Evolutionary conservation across 2,797 vertebrate genomes (phyloP), one percentile per base, ranked within the genome.

Genomic region (Heliangelus exortis): DNA sequence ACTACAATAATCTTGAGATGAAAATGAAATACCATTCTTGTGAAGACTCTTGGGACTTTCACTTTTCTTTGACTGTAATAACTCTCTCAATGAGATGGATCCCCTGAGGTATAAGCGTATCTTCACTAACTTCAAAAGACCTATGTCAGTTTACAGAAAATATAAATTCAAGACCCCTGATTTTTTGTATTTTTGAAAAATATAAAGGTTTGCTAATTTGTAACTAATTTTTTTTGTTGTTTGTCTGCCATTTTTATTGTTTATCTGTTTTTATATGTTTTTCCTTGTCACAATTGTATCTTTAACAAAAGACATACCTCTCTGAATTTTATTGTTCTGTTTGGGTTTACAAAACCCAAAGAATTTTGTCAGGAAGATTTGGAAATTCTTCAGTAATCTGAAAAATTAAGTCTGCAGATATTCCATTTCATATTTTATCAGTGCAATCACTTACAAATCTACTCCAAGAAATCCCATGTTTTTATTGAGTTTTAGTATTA

Each of bases 21-120:
- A 61, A 90, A 96, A 92, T 83, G 50, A 68, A 86, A 85, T 92
- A 83, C 36, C 68, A 61, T 67, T 62, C 89, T 80, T 93, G 72
- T 59, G 61, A 95, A 88, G 51, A 13, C 43, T 94, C 72, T 62
- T 66, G 68, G 77, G 84, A 90, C 33, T 79, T 73, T 16, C 26
- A n/a, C 26, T 58, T 61, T 68, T 54, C 73, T 66, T 50, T 68
- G 26, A 68, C 22, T 77, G 61, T 54, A 87, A 81, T 33, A 90
- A 31, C 33, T 59, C 47, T 69, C 67, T 50, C 74, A 91, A 76
- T 59, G 78, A 76, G 31, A 50, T 1, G 3, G 15, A 82, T 74
- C 12, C n/a, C 55, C 22, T 3, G 5, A 86, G 14, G 58, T 20
- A 79, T 14, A 9, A 91, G 2, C 7, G 10, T 7, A 50, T 53